Conservation (phyloP, 2,888 invertebrate species). For the Hecatera dysodea region DNA sequence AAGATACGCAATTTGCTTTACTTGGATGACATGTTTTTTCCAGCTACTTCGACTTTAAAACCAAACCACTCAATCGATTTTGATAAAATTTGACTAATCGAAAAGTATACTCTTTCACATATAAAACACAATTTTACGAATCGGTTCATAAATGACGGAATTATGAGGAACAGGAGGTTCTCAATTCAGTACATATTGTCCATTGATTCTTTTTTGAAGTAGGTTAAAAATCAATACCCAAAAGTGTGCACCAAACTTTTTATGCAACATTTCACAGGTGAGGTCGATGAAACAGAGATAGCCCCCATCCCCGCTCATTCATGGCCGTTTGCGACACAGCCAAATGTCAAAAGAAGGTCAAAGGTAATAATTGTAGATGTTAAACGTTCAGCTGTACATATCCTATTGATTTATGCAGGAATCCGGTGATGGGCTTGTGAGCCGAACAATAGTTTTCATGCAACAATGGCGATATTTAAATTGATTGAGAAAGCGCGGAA, state of each 20-base stretch:
- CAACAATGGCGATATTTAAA: slow-evolving; percentile 54
- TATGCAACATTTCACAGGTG: slow-evolving; percentile 62
- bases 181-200: too few relatives aligned
- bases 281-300: slow-evolving; percentile 71
- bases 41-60: too few relatives aligned
- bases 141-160: too few relatives aligned
- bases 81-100: too few relatives aligned
- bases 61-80: too few relatives aligned
- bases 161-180: too few relatives aligned
- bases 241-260: slow-evolving; percentile 38
- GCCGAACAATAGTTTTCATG: slow-evolving; percentile 64
- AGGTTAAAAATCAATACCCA: slow-evolving; percentile 9
- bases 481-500: slow-evolving; percentile 47
- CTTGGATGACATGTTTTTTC: too few relatives aligned
- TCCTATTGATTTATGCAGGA: slow-evolving; percentile 85
- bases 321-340: slow-evolving; percentile 86
- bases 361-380: slow-evolving; percentile 86
- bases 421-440: slow-evolving; percentile 76
- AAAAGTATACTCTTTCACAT: too few relatives aligned
- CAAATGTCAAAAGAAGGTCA: slow-evolving; percentile 91
- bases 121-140: too few relatives aligned
- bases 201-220: too few relatives aligned
- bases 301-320: slow-evolving; percentile 76
- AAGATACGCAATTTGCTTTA: too few relatives aligned
- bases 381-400: slow-evolving; percentile 64